Conservation (phyloP, 2,888 invertebrate genomes). For the Ornithoptera alexandrae region DNA sequence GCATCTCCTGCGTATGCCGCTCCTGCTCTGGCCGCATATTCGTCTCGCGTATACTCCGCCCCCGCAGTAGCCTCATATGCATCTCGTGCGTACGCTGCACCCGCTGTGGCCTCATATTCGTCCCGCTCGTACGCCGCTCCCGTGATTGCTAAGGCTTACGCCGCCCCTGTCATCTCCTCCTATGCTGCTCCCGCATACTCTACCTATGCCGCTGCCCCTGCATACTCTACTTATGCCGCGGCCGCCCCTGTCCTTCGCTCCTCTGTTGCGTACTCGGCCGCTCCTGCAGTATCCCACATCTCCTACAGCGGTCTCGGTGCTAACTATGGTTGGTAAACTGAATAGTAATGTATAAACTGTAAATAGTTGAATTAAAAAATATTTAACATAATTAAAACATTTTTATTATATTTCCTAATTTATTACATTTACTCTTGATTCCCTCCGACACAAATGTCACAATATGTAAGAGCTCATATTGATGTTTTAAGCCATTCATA, state of each 20-base stretch:
- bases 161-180: conserved; percentile 33
- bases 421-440: too few species aligned
- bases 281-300: conserved; percentile 82
- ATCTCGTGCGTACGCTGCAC: conserved; percentile 35
- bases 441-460: too few species aligned
- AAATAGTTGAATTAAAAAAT: conserved; percentile 50
- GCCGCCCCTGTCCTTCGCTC: conserved; percentile 62
- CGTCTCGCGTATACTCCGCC: conserved; percentile 37
- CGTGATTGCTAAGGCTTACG: conserved; percentile 42
- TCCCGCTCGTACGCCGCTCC: conserved; percentile 37
- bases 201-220: conserved; percentile 47
- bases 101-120: conserved; percentile 28
- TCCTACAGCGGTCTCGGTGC: conserved; percentile 83
- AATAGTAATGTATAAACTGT: conserved; percentile 47
- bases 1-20: conserved; percentile 59
- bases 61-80: conserved; percentile 36
- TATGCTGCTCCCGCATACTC: conserved; percentile 42
- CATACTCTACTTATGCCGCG: conserved; percentile 46
- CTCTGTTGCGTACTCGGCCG: conserved; percentile 78
- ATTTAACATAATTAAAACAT: conserved; percentile 15
- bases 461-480: too few species aligned
- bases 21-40: conserved; percentile 42
- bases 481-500: too few species aligned
- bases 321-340: conserved; percentile 82
- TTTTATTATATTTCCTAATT: too few species aligned